These are phyloP conservation scores for Tiliqua scincoides DNA, from an alignment of 2,113 vertebrate genomes.

Conservation along the genomic window DNA sequence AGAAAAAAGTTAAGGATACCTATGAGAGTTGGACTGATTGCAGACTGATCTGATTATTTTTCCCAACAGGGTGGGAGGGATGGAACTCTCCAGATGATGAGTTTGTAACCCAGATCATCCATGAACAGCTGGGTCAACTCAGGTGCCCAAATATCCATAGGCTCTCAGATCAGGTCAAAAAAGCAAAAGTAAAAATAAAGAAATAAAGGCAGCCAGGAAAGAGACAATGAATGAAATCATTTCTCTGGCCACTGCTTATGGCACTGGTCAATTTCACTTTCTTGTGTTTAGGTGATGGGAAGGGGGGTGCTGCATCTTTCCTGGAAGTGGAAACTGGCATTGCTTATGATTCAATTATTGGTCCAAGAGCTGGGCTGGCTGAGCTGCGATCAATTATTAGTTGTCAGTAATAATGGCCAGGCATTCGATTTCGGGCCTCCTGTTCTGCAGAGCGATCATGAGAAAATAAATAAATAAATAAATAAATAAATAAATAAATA, in stretches of 20 bases:
- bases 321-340: slow-evolving; percentile 34
- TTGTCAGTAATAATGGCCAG: slow-evolving; percentile 81
- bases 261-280: slow-evolving; percentile 45
- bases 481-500: slow-evolving; percentile 13
- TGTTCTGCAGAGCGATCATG: slow-evolving; percentile 61
- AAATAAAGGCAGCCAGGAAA: slow-evolving; percentile 27
- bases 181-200: slow-evolving; percentile 65
- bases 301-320: not conserved
- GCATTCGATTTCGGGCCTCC: slow-evolving; percentile 63
- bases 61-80: slow-evolving; percentile 61
- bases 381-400: slow-evolving; percentile 85
- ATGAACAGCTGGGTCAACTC: slow-evolving; percentile 65
- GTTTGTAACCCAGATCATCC: slow-evolving; percentile 71
- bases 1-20: slow-evolving; percentile 61
- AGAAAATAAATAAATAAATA: slow-evolving; percentile 40
- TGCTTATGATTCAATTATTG: slow-evolving; percentile 81
- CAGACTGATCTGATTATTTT: slow-evolving; percentile 68
- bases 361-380: slow-evolving; percentile 76
- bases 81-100: slow-evolving; percentile 72
- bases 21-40: slow-evolving; percentile 62
- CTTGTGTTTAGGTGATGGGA: not conserved
- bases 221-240: slow-evolving; percentile 57
- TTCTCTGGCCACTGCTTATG: slow-evolving; percentile 44
- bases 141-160: slow-evolving; percentile 61
- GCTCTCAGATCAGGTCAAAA: slow-evolving; percentile 52